These are phyloP conservation scores for Nowickia ferox DNA, from an alignment of 2,888 invertebrate species.

Conservation along the genomic window DNA sequence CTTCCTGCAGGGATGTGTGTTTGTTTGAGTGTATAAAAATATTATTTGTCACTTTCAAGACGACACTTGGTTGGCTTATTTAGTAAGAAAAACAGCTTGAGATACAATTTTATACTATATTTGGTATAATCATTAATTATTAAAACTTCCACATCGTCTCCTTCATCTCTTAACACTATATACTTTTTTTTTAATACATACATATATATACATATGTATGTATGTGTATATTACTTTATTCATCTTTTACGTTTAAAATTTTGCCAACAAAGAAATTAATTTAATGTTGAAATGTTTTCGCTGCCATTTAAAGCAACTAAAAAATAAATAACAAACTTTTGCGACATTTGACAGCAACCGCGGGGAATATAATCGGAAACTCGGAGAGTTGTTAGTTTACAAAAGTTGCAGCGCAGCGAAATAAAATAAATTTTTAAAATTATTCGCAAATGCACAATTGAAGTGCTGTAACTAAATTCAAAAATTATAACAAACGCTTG, in stretches of 20 bases:
- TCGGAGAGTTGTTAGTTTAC: not conserved
- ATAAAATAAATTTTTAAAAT: not conserved
- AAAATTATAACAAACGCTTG: not conserved
- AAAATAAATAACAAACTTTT: constrained; percentile 41
- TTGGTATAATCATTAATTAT: constrained; percentile 56
- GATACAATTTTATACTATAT: constrained; percentile 50
- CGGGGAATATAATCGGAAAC: constrained; percentile 27
- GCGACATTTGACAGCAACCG: constrained; percentile 36
- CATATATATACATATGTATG: too few relatives aligned
- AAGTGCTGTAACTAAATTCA: not conserved
- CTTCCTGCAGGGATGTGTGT: not conserved
- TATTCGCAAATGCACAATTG: not conserved
- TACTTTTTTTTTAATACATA: constrained; percentile 2
- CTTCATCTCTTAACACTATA: not conserved
- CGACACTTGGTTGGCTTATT: constrained; percentile 69
- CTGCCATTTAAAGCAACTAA: constrained; percentile 28
- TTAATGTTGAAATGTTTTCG: constrained; percentile 56
- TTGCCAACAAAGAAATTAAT: constrained; percentile 59
- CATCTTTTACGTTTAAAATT: constrained; percentile 33
- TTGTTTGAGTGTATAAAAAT: constrained; percentile 57
- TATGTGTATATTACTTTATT: constrained; percentile 10
- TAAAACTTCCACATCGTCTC: constrained; percentile 26
- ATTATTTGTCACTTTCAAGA: constrained; percentile 72
- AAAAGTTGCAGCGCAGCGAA: not conserved
- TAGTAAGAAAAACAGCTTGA: constrained; percentile 63